These are phyloP conservation scores for Julus scandinavius DNA, from an alignment of 2,888 invertebrate species.

Conservation along the genomic window DNA sequence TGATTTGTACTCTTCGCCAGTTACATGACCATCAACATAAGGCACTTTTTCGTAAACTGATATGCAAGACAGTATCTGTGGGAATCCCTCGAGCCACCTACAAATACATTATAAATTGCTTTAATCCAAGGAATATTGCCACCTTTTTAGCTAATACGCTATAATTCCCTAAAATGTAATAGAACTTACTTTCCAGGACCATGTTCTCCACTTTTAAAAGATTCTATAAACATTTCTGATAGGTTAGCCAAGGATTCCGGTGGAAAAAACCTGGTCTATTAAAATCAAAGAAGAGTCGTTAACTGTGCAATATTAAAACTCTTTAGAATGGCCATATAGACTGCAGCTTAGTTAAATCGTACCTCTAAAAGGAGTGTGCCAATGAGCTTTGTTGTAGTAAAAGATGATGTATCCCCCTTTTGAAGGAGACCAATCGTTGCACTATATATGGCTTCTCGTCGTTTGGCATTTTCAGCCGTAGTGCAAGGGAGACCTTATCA, in stretches of 20 bases:
- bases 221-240: not conserved
- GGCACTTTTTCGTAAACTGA: not conserved
- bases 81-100: conserved; percentile 52
- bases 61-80: conserved; percentile 17
- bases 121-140: not conserved
- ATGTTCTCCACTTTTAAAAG: conserved; percentile 48
- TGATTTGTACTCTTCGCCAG: conserved; percentile 26
- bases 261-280: conserved; percentile 30
- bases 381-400: not conserved
- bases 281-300: not conserved
- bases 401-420: not conserved
- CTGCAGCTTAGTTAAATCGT: not conserved
- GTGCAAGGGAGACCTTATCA: not conserved
- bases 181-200: conserved; percentile 39
- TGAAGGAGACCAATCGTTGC: not conserved
- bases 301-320: not conserved
- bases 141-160: not conserved
- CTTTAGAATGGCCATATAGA: not conserved
- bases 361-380: conserved; percentile 33
- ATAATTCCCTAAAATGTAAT: not conserved
- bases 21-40: conserved; percentile 37
- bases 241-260: not conserved
- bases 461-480: not conserved
- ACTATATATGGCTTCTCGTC: not conserved
- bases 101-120: not conserved